Conservation (phyloP, 1,140 invertebrate species). For the Holcopasites calliopsidis region DNA sequence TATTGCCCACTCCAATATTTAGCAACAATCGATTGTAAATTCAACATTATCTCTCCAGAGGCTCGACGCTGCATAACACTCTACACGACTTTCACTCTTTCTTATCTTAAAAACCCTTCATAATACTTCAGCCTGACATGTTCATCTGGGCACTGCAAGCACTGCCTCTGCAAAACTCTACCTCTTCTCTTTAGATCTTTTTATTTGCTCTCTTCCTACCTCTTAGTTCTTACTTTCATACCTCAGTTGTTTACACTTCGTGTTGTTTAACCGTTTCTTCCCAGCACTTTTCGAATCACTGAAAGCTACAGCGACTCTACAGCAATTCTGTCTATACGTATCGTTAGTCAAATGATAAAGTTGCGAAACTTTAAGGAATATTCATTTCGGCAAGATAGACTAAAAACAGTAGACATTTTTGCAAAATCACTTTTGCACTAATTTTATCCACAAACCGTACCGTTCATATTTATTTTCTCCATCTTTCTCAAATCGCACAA, state of each 20-base stretch:
- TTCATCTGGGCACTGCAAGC: background rate
- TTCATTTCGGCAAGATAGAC: too few relatives aligned
- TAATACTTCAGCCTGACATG: background rate
- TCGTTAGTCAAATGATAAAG: too few relatives aligned
- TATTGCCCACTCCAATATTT: background rate
- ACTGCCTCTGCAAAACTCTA: slow-evolving; percentile 31
- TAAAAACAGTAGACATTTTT: too few relatives aligned
- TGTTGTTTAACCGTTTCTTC: too few relatives aligned
- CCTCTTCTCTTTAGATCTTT: slow-evolving; percentile 5
- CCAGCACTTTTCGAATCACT: too few relatives aligned
- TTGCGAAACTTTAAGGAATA: too few relatives aligned
- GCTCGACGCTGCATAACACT: background rate
- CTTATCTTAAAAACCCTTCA: background rate
- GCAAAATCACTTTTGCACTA: too few relatives aligned
- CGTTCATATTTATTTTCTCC: too few relatives aligned
- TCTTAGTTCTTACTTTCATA: background rate
- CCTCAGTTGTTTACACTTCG: background rate
- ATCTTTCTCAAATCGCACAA: too few relatives aligned
- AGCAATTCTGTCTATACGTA: too few relatives aligned
- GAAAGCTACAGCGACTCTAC: too few relatives aligned
- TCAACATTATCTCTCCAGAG: background rate
- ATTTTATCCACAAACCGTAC: too few relatives aligned
- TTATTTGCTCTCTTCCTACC: slow-evolving; percentile 15
- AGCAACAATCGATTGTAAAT: background rate
- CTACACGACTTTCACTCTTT: background rate